phyloP scores from a whole-genome alignment of 2,888 invertebrate species.

The Phengaris arion region DNA sequence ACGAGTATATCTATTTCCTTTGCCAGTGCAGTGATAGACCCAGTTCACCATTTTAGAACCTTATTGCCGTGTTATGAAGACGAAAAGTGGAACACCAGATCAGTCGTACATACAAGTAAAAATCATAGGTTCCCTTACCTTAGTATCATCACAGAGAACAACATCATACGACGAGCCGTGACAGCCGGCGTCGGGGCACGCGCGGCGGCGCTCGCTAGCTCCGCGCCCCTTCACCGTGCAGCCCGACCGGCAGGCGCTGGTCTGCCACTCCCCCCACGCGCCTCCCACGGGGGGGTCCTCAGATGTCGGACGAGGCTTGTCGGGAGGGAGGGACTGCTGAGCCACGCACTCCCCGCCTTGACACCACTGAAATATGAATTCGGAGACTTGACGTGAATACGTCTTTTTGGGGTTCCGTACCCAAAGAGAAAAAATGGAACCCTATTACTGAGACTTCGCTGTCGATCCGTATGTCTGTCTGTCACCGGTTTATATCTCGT shows the following conservation, averaged over 20 bases:
- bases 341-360: conserved; percentile 82
- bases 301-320: conserved; percentile 29
- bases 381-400: not conserved
- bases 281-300: conserved; percentile 47
- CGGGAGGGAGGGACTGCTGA: conserved; percentile 47
- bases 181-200: conserved; percentile 80
- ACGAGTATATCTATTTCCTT: too few species aligned
- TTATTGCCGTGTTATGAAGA: too few species aligned
- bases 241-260: conserved; percentile 81
- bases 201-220: conserved; percentile 76
- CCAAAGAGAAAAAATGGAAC: too few species aligned
- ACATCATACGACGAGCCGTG: conserved; percentile 82
- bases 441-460: too few species aligned
- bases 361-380: conserved; percentile 77
- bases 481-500: too few species aligned
- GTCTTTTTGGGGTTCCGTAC: too few species aligned
- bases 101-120: too few species aligned
- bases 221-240: conserved; percentile 83
- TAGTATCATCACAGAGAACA: conserved; percentile 83
- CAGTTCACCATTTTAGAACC: too few species aligned
- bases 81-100: too few species aligned
- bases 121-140: conserved; percentile 56
- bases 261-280: conserved; percentile 84
- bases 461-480: too few species aligned
- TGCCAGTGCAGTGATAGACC: too few species aligned